phyloP scores from a whole-genome alignment of 2,888 invertebrate genomes.

The Itoplectis maculator region DNA sequence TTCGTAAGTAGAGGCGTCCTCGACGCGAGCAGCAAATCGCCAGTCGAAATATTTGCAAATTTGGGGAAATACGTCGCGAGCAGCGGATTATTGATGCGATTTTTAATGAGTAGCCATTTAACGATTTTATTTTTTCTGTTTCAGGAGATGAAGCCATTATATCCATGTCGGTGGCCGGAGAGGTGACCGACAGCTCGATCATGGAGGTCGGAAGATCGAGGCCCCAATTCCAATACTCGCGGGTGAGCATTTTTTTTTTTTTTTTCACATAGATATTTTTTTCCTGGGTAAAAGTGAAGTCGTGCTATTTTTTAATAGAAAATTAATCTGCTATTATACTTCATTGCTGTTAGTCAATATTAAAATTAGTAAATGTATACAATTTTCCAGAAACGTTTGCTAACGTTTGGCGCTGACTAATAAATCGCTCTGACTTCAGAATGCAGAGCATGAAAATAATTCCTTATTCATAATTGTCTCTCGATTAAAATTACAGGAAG shows the following conservation, averaged over 20 bases:
- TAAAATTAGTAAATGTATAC: too few species aligned
- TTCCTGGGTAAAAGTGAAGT: too few species aligned
- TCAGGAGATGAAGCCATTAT: slow-evolving; percentile 86
- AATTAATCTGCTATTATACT: too few species aligned
- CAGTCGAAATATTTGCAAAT: neutral
- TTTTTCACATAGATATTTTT: neutral
- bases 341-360: too few species aligned
- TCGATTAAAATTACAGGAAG: slow-evolving; percentile 86
- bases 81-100: neutral
- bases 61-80: neutral
- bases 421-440: neutral
- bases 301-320: too few species aligned
- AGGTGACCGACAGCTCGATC: slow-evolving; percentile 83
- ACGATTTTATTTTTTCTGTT: slow-evolving; percentile 56
- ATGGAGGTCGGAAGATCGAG: slow-evolving; percentile 83
- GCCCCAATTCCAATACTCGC: slow-evolving; percentile 83
- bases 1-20: slow-evolving; percentile 78
- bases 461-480: neutral
- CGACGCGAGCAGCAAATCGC: neutral
- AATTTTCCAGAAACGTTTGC: too few species aligned
- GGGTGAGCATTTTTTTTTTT: slow-evolving; percentile 74
- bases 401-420: too few species aligned
- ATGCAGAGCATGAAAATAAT: neutral
- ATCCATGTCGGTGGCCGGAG: slow-evolving; percentile 85
- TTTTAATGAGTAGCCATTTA: neutral